Evolutionary conservation across 2,888 invertebrate species (phyloP).

Genomic region (Osmoderma eremita): DNA sequence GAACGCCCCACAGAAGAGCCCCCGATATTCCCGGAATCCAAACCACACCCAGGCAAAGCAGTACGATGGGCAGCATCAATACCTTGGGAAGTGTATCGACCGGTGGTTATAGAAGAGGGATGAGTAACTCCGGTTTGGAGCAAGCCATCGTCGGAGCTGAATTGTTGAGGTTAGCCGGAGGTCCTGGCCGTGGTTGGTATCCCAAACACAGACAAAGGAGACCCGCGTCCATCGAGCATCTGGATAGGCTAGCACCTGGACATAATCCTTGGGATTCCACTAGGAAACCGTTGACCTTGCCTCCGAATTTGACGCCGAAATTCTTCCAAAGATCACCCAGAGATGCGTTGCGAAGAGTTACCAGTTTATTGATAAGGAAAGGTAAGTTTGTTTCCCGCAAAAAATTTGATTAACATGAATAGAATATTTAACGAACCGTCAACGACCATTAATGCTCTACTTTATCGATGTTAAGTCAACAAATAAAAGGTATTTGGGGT

Average conservation of each 20-base stretch:
- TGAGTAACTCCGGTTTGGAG: constrained; percentile 59
- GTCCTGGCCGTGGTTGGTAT: constrained; percentile 87
- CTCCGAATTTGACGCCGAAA: constrained; percentile 88
- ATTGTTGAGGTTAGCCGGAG: constrained; percentile 79
- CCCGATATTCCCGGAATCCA: constrained; percentile 68
- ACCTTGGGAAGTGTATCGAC: constrained; percentile 65
- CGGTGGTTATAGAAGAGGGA: constrained; percentile 49
- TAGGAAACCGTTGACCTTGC: constrained; percentile 86
- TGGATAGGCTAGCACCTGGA: constrained; percentile 75
- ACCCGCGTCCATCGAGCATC: constrained; percentile 86
- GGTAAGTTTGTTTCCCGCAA: constrained; percentile 19
- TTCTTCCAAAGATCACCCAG: constrained; percentile 90
- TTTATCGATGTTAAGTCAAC: too few relatives aligned
- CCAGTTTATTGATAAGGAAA: constrained; percentile 79
- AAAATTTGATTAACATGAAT: too few relatives aligned
- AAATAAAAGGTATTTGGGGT: too few relatives aligned
- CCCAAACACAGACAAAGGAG: constrained; percentile 76
- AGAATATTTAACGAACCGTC: too few relatives aligned
- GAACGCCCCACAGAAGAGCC: constrained; percentile 79
- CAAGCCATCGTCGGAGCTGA: constrained; percentile 78
- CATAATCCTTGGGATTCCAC: constrained; percentile 68
- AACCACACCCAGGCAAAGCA: constrained; percentile 73
- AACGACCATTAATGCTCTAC: too few relatives aligned
- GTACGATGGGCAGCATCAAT: constrained; percentile 70
- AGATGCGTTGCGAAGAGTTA: constrained; percentile 86